A percentile compares a stretch with the other conserved stretches of the same genome.
Conservation (phyloP, 2,113 vertebrate species). For the Elephas maximus region DNA sequence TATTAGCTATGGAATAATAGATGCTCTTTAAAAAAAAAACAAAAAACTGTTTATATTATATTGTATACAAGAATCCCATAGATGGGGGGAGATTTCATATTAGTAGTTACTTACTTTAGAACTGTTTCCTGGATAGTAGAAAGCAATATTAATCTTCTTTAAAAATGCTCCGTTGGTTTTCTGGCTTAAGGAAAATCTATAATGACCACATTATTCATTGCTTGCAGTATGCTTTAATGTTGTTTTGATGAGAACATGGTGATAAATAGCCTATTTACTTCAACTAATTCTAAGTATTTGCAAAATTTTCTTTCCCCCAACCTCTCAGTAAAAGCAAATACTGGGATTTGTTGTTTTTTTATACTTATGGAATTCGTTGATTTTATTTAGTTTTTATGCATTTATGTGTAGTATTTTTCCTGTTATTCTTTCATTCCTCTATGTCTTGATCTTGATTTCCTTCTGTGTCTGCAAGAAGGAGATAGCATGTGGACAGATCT, state of each 20-base stretch:
- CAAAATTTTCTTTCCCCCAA: neutral
- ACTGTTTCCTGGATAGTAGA: neutral
- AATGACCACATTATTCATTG: constrained; percentile 70
- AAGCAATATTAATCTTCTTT: constrained; percentile 56
- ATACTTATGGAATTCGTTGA: constrained; percentile 8
- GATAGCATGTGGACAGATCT: neutral
- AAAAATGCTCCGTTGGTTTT: constrained; percentile 55
- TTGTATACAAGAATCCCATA: neutral
- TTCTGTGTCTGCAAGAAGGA: neutral
- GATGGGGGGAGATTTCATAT: neutral
- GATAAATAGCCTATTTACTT: constrained; percentile 68
- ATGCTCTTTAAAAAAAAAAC: neutral
- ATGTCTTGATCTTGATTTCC: neutral
- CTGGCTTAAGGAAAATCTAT: constrained; percentile 70
- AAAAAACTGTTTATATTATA: neutral
- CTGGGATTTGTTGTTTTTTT: neutral
- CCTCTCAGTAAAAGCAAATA: constrained; percentile 45
- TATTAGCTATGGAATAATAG: neutral
- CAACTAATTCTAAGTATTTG: constrained; percentile 58
- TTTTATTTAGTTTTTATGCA: constrained; percentile 28
- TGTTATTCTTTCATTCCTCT: neutral
- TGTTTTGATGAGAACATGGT: constrained; percentile 65
- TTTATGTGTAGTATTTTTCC: neutral
- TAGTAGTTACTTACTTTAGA: constrained; percentile 26
- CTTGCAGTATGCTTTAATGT: neutral